Percentiles rank a stretch among this genome's conserved stretches.
Conservation (phyloP, 2,113 vertebrate species). For the Bos indicus region DNA sequence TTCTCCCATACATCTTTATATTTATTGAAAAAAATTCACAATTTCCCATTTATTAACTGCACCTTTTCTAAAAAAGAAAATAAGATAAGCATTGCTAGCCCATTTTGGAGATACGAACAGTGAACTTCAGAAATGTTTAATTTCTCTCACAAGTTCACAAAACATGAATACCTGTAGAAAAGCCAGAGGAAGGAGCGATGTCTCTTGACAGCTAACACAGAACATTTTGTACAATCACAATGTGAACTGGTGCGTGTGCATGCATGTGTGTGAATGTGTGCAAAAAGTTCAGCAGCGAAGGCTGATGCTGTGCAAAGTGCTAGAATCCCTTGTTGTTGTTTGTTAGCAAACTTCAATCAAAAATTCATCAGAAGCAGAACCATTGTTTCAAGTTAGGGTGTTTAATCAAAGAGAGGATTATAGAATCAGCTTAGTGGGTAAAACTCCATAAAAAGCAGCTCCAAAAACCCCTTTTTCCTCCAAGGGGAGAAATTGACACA, state of each 20-base stretch:
- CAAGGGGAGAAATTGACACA: constrained; percentile 7
- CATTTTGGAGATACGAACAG: background rate
- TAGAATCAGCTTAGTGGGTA: background rate
- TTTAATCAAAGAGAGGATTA: constrained; percentile 21
- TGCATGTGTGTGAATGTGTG: background rate
- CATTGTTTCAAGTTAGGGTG: background rate
- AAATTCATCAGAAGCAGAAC: background rate
- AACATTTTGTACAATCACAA: background rate
- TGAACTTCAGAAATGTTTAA: background rate
- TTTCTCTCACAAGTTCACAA: background rate
- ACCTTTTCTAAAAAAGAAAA: constrained; percentile 17
- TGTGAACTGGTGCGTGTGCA: background rate
- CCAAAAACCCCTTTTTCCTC: background rate
- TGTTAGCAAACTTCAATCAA: background rate
- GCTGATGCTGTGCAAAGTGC: background rate
- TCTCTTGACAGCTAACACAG: background rate
- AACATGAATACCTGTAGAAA: background rate
- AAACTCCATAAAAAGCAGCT: background rate
- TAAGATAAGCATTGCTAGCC: background rate
- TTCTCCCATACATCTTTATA: background rate
- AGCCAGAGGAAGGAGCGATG: background rate
- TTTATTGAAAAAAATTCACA: background rate
- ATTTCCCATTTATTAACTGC: background rate
- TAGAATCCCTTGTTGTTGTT: background rate
- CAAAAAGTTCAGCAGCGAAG: background rate